A percentile compares a stretch with the other conserved stretches of the same genome.
Conservation (phyloP, 2,113 vertebrate genomes). For the Aythya baeri region DNA sequence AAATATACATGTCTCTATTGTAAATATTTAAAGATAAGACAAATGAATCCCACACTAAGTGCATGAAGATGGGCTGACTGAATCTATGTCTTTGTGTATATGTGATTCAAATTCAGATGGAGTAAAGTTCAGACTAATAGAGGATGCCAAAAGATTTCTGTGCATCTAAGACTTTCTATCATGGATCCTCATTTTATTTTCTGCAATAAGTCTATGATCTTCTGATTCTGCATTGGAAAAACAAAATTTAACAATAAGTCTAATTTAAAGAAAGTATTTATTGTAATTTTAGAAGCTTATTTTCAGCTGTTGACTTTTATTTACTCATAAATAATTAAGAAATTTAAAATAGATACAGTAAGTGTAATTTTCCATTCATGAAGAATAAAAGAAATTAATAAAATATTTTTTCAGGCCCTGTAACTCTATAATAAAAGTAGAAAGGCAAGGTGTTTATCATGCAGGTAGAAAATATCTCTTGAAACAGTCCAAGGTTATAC, state of each 20-base stretch:
- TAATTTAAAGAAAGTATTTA: background rate
- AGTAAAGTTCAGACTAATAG: background rate
- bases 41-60: background rate
- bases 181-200: background rate
- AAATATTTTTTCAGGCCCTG: background rate
- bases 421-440: background rate
- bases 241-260: background rate
- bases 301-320: conserved; percentile 13
- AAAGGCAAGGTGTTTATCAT: background rate
- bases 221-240: background rate
- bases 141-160: background rate
- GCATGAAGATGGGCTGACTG: background rate
- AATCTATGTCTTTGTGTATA: background rate
- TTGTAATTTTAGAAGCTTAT: background rate
- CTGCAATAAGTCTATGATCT: background rate
- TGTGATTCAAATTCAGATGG: background rate
- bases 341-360: background rate
- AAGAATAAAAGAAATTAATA: background rate
- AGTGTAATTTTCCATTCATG: conserved; percentile 20
- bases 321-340: conserved; percentile 43
- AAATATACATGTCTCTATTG: background rate
- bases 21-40: conserved; percentile 51
- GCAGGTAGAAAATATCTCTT: background rate
- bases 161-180: background rate
- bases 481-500: background rate